Conservation (phyloP, 2,113 vertebrate species). For the Cynoglossus semilaevis region DNA sequence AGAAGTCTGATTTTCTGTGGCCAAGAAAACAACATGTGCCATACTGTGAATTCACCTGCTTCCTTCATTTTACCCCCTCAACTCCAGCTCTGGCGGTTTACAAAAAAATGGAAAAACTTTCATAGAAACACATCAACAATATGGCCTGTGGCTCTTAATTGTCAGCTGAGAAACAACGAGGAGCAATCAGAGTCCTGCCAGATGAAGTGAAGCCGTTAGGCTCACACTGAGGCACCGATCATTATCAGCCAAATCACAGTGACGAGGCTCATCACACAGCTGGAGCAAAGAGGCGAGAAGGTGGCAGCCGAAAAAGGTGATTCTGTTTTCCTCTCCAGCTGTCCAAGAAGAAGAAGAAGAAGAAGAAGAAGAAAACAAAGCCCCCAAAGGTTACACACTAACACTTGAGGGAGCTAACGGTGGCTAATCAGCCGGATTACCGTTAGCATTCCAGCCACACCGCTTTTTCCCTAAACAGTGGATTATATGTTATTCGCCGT, state of each 20-base stretch:
- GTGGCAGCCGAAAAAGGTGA: constrained; percentile 63
- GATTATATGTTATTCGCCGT: constrained; percentile 44
- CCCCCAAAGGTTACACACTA: constrained; percentile 51
- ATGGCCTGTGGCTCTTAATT: constrained; percentile 60
- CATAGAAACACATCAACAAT: constrained; percentile 53
- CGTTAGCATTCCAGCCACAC: too few species aligned
- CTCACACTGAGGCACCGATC: constrained; percentile 64
- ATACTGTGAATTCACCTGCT: constrained; percentile 4
- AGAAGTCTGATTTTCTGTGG: background rate
- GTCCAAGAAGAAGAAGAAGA: constrained; percentile 57
- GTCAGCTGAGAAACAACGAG: constrained; percentile 68
- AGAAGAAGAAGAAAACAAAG: constrained; percentile 58
- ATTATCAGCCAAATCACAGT: constrained; percentile 69
- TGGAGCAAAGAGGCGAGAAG: constrained; percentile 71
- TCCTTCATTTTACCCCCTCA: constrained; percentile 2
- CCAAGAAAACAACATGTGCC: background rate
- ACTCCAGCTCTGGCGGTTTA: constrained; percentile 20
- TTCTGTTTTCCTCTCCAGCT: constrained; percentile 22
- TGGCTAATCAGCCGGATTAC: constrained; percentile 48
- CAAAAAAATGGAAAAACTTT: constrained; percentile 25
- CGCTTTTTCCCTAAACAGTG: too few species aligned
- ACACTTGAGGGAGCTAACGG: constrained; percentile 41
- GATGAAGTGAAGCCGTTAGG: constrained; percentile 76
- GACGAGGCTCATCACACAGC: constrained; percentile 61
- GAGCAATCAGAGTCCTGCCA: constrained; percentile 68